Evolutionary conservation across 2,888 invertebrate genomes (phyloP).

Genomic region (Tuta absoluta): DNA sequence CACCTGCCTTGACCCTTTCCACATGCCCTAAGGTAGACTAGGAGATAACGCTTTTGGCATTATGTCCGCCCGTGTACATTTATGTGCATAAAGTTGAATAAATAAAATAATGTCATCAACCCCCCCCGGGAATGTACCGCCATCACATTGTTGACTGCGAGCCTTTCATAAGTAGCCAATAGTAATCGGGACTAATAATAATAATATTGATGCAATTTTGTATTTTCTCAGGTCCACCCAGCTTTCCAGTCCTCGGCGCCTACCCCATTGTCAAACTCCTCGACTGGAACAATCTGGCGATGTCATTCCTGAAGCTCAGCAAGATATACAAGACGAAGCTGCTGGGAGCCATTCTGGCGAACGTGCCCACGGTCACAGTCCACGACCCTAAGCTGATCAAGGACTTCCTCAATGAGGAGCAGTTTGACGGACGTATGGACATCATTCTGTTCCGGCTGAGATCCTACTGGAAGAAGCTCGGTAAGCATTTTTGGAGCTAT

Average conservation of each 20-base stretch:
- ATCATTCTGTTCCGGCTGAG: conserved; percentile 72
- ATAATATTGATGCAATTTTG: background rate
- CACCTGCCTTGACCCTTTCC: too few species aligned
- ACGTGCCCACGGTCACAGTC: conserved; percentile 70
- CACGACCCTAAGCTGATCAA: conserved; percentile 79
- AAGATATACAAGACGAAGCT: conserved; percentile 82
- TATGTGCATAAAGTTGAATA: too few species aligned
- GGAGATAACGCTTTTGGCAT: too few species aligned
- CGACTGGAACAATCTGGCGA: conserved; percentile 75
- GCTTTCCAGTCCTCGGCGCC: conserved; percentile 83
- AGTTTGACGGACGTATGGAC: conserved; percentile 83
- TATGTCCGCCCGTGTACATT: too few species aligned
- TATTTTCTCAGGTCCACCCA: conserved; percentile 80
- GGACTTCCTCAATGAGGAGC: conserved; percentile 80
- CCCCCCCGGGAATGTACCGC: too few species aligned
- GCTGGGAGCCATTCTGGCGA: conserved; percentile 81
- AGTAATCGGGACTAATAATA: too few species aligned
- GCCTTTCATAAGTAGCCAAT: too few species aligned
- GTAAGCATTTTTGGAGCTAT: conserved; percentile 57
- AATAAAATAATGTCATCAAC: too few species aligned
- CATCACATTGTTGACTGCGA: too few species aligned
- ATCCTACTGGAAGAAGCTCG: conserved; percentile 78
- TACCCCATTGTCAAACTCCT: conserved; percentile 81
- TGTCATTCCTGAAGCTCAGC: conserved; percentile 72
- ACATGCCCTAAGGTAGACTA: too few species aligned